A percentile compares a stretch with the other conserved stretches of the same genome.
Evolutionary conservation across 2,888 invertebrate genomes (phyloP).

Genomic region (Cheilosia pagana): DNA sequence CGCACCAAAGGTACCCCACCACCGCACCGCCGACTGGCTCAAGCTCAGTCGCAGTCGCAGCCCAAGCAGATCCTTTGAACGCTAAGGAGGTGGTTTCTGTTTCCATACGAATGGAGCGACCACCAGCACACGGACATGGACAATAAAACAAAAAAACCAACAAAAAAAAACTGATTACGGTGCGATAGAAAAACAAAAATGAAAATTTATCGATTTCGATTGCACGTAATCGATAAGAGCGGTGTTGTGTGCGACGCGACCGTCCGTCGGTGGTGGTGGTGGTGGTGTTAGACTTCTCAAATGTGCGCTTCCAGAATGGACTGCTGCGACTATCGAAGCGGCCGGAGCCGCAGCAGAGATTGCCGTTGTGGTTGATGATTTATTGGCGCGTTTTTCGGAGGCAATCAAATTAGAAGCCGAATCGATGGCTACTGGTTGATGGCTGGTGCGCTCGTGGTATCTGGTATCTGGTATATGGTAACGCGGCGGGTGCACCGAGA

Average conservation of each 20-base stretch:
- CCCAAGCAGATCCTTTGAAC: conserved; percentile 40
- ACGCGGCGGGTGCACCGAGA: conserved; percentile 64
- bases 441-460: conserved; percentile 39
- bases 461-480: neutral
- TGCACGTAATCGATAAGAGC: conserved; percentile 75
- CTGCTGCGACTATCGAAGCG: conserved; percentile 9
- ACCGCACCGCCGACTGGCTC: neutral
- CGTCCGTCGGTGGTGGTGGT: neutral
- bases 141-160: conserved; percentile 1
- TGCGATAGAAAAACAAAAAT: conserved; percentile 64
- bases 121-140: neutral
- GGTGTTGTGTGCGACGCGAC: conserved; percentile 38
- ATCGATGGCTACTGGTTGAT: conserved; percentile 75
- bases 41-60: neutral
- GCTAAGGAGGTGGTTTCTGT: conserved; percentile 41
- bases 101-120: conserved; percentile 4
- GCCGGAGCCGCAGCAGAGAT: conserved; percentile 52
- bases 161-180: conserved; percentile 57
- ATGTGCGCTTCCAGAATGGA: conserved; percentile 56
- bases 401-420: conserved; percentile 74
- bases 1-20: conserved; percentile 62
- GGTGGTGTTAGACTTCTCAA: conserved; percentile 30
- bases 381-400: conserved; percentile 72
- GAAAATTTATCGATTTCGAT: conserved; percentile 75
- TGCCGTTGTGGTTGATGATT: conserved; percentile 72